Conservation (phyloP, 2,797 vertebrate genomes). For the Acrossocheilus wenchowensis region DNA sequence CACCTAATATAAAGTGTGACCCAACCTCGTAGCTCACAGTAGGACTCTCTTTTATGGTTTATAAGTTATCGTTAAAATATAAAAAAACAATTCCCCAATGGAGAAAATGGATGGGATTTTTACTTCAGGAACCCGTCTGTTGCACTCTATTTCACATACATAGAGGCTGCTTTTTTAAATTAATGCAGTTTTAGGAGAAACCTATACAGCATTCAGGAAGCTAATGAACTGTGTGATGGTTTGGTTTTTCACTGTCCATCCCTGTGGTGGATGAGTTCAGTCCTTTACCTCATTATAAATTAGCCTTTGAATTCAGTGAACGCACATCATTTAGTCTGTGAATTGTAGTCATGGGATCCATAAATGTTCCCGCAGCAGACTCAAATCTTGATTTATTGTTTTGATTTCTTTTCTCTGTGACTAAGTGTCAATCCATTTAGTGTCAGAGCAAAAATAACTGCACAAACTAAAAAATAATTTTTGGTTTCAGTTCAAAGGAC, state of each 20-base stretch:
- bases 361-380: constrained; percentile 39
- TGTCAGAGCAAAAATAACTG: constrained; percentile 37
- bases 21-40: neutral
- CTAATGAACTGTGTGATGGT: constrained; percentile 42
- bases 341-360: constrained; percentile 20
- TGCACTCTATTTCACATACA: constrained; percentile 39
- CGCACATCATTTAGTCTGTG: constrained; percentile 37
- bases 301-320: constrained; percentile 41
- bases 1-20: too few species aligned
- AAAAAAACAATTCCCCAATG: neutral
- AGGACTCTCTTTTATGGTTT: neutral
- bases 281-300: constrained; percentile 52
- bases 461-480: neutral
- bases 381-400: constrained; percentile 42
- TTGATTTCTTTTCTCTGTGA: constrained; percentile 41
- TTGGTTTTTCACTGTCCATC: constrained; percentile 41
- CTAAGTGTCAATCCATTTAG: constrained; percentile 30
- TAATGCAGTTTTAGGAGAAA: constrained; percentile 10
- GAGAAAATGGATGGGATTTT: neutral
- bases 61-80: neutral
- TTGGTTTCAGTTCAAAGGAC: constrained; percentile 19
- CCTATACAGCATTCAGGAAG: constrained; percentile 30
- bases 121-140: neutral
- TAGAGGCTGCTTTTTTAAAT: constrained; percentile 29
- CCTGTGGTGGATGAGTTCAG: constrained; percentile 18